Evolutionary conservation across 2,113 vertebrate genomes (phyloP).

Genomic region (Hepsetus odoe): DNA sequence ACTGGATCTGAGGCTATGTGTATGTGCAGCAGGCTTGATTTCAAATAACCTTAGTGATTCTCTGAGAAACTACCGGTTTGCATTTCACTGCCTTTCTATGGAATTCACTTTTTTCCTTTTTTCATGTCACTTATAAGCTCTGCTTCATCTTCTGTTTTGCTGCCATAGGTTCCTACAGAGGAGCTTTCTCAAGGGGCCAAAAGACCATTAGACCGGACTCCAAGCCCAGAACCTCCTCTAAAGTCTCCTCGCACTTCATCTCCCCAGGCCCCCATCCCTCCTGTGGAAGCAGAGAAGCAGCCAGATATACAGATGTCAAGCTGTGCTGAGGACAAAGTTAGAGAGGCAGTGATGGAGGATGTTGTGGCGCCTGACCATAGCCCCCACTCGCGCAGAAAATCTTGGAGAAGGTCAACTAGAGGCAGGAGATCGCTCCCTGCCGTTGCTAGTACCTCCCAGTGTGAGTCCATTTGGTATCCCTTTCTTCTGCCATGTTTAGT

Average conservation of each 20-base stretch:
- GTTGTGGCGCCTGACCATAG: conserved; percentile 28
- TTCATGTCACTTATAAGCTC: not conserved
- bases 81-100: no score
- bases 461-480: conserved; percentile 57
- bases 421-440: conserved; percentile 73
- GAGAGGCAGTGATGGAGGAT: conserved; percentile 27
- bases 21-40: no score
- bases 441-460: conserved; percentile 60
- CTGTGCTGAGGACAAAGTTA: conserved; percentile 13
- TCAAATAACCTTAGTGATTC: no score
- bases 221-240: conserved; percentile 49
- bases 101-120: not conserved
- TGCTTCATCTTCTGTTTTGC: not conserved
- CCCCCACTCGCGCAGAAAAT: conserved; percentile 64
- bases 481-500: not conserved
- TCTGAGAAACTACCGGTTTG: no score
- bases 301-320: conserved; percentile 15
- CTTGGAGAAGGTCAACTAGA: conserved; percentile 76
- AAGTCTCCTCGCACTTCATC: conserved; percentile 66
- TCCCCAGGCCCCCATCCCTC: not conserved
- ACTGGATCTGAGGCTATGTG: no score
- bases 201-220: conserved; percentile 57
- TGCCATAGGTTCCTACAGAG: conserved; percentile 42
- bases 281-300: conserved; percentile 20
- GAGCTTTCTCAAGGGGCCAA: conserved; percentile 51